Conservation (phyloP, 1,140 invertebrate species). For the Aphaenogaster rudis region DNA sequence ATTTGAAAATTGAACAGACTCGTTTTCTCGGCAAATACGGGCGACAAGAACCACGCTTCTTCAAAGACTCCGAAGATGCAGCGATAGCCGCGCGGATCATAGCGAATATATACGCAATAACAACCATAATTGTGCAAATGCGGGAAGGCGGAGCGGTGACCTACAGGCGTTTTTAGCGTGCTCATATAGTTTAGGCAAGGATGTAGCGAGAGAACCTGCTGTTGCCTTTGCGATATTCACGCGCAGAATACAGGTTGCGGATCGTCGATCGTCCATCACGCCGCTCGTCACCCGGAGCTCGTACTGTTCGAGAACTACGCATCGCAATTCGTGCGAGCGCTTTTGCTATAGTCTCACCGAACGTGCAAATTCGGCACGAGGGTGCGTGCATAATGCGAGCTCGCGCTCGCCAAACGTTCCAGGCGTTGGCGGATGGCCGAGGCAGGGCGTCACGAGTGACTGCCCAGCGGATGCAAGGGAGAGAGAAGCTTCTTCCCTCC, state of each 20-base stretch:
- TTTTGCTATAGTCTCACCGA: slow-evolving; percentile 24
- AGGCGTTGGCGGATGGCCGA: slow-evolving; percentile 36
- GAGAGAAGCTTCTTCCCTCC: slow-evolving; percentile 19
- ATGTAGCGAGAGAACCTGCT: slow-evolving; percentile 70
- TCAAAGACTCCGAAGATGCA: slow-evolving; percentile 50
- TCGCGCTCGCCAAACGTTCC: slow-evolving; percentile 50
- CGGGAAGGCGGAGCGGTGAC: slow-evolving; percentile 66
- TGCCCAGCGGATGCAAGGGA: background rate
- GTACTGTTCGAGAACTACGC: slow-evolving; percentile 60
- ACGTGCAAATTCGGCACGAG: slow-evolving; percentile 62
- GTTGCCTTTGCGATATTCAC: slow-evolving; percentile 52
- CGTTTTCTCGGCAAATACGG: background rate
- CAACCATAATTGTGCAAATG: slow-evolving; percentile 69
- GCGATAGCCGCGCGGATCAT: slow-evolving; percentile 32
- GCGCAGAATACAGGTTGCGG: slow-evolving; percentile 80
- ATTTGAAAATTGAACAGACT: slow-evolving; percentile 14
- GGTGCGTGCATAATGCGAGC: slow-evolving; percentile 48
- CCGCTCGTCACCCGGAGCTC: slow-evolving; percentile 61
- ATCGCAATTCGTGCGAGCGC: slow-evolving; percentile 32
- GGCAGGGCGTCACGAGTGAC: slow-evolving; percentile 8
- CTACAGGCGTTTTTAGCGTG: slow-evolving; percentile 71
- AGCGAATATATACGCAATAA: slow-evolving; percentile 51
- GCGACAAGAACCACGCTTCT: slow-evolving; percentile 1
- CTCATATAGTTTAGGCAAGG: slow-evolving; percentile 73
- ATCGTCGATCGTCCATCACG: slow-evolving; percentile 75